Evolutionary conservation across 2,113 vertebrate genomes (phyloP), one percentile per base, ranked within the genome.

Genomic region (Accipiter virgatus): DNA sequence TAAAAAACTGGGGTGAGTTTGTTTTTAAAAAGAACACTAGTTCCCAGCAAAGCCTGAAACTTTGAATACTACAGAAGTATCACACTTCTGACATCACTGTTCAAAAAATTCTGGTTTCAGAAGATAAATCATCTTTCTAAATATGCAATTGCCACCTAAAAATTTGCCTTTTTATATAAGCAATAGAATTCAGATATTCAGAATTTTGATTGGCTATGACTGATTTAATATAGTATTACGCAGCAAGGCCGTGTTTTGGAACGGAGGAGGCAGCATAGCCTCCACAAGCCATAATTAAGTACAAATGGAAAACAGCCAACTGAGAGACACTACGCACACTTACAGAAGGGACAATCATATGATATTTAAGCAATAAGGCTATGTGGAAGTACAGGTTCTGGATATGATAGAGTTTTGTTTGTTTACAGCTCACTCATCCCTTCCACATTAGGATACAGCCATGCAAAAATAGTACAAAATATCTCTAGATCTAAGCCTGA

Each of bases 361-460:
- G 87, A 63, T 71, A 90, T 95, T 93, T 66, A 96, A 96, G 89
- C 85, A 90, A 61, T 22, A 74, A 67, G 81, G 67, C 75, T 80
- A 63, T 53, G 68, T 88, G 91, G 88, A 75, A 86, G 83, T 31
- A 86, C 88, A 91, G 89, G 84, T 93, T 92, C 90, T 95, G 79
- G 74, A 81, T 63, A 90, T 19, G 89, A 75, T 90, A 91, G 32
- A 87, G 80, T 70, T 85, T 55, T 77, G 77, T 94, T 95, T 88
- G 88, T 94, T 96, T 95, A 94, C 79, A 86, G 71, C 90, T 94
- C 87, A 27, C 59, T 92, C 83, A 94, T 48, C 72, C 85, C 66
- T 81, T 94, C 82, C 68, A 79, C 86, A 74, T 59, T 19, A 84
- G 84, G 71, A 78, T 68, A 68, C 48, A 96, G 79, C 73, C 93